These are phyloP conservation scores for Narcine bancroftii DNA, from an alignment of 2,113 vertebrate species.

Conservation along the genomic window DNA sequence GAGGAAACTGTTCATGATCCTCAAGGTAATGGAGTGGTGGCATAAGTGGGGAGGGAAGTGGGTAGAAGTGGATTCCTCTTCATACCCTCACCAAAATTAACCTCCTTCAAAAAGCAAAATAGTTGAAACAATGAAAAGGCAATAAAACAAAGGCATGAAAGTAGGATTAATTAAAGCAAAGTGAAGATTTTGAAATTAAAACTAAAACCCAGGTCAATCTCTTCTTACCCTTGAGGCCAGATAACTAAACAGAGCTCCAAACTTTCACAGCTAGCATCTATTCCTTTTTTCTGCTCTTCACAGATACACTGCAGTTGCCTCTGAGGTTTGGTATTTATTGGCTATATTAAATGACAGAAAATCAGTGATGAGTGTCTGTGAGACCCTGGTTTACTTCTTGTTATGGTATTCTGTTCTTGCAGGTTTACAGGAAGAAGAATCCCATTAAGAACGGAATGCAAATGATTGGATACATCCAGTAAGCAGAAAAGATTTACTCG, in stretches of 20 bases:
- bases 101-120: background rate
- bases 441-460: background rate
- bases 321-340: background rate
- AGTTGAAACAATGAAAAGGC: background rate
- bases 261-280: background rate
- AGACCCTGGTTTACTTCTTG: background rate
- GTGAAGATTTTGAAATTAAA: background rate
- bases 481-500: background rate
- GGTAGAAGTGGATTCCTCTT: no score
- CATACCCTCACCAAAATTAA: background rate
- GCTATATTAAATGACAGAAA: background rate
- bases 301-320: background rate
- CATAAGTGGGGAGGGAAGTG: no score
- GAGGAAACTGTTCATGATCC: background rate
- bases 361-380: background rate
- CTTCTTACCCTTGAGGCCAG: no score
- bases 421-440: background rate
- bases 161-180: background rate
- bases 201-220: background rate
- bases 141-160: background rate
- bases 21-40: background rate
- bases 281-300: background rate
- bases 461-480: background rate
- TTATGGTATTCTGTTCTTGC: background rate
- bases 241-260: background rate